Conservation (phyloP, 2,888 invertebrate species). For the Apamea epomidion region DNA sequence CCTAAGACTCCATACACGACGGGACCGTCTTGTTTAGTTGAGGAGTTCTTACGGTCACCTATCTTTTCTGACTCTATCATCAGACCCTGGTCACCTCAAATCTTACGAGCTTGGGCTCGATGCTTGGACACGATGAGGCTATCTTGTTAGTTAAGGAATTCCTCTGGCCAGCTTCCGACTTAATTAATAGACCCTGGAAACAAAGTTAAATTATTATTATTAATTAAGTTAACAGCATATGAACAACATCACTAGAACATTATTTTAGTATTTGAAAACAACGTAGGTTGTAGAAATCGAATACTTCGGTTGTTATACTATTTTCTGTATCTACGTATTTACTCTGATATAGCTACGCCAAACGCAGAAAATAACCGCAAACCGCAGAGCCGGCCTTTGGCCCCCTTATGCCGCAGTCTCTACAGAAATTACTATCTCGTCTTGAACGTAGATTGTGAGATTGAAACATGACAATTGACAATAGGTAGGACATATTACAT, state of each 20-base stretch:
- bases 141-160: not conserved
- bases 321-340: slow-evolving; percentile 1
- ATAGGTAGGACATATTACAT: not conserved
- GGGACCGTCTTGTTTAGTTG: not conserved
- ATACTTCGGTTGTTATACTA: not conserved
- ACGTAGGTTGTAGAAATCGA: slow-evolving; percentile 3
- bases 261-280: not conserved
- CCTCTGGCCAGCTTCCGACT: not conserved
- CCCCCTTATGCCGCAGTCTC: slow-evolving; percentile 4
- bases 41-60: not conserved
- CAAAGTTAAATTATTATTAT: too few relatives aligned
- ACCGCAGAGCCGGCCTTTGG: slow-evolving; percentile 25
- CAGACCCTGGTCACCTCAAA: not conserved
- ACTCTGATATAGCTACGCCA: not conserved
- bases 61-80: not conserved
- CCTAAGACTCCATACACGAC: not conserved
- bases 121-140: too few relatives aligned
- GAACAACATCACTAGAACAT: not conserved
- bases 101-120: too few relatives aligned
- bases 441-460: slow-evolving; percentile 11
- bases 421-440: slow-evolving; percentile 19
- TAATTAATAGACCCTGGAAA: not conserved
- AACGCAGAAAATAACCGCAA: slow-evolving; percentile 35
- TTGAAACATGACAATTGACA: not conserved
- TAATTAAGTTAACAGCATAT: not conserved